Evolutionary conservation across 2,797 vertebrate species (phyloP), one percentile per base, ranked within the genome.

Genomic region (Philypnodon macrostomus): DNA sequence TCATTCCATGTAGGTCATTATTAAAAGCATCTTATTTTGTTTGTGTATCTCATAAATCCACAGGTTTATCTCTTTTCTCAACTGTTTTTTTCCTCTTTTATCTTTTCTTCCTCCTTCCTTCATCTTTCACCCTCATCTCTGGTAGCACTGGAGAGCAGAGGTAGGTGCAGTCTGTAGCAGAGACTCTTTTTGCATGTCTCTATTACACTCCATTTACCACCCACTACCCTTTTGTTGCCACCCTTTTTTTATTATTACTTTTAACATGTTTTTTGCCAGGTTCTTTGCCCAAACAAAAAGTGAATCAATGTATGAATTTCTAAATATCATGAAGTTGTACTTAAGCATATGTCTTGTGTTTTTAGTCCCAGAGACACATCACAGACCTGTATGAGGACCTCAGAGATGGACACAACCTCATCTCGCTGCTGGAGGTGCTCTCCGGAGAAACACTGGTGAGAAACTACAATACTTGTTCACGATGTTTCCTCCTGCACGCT

Each of bases 321-420:
- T n/a, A n/a, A n/a, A n/a, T n/a, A n/a, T n/a, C n/a, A n/a, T n/a
- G n/a, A n/a, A n/a, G 14, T 15, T 14, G 13, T 9, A 15, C 16
- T 15, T 35, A n/a, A n/a, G n/a, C n/a, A n/a, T n/a, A n/a, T 5
- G 53, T 11, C 24, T 56, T n/a, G n/a, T 16, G 3, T 19, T 13
- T n/a, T 1, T 66, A 97, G 95, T 90, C 93, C 1, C 95, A 98
- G 85, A 88, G 93, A 47, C 93, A 96, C n/a, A 85, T 97, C 84
- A 94, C 91, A 4, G 95, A 98, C 80, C 87, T 98, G 37, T 97
- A 97, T 5, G 95, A 97, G 75, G 95, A 98, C 82, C 93, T 98
- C 50, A 82, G 95, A 12, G 95, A 98, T 88, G 95, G 95, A 72
- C 95, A 96, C 91, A 97, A 93, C 78, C 94, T 98, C 80, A 96